Base-by-base conservation (phyloP, 2,888 invertebrate genomes). In the Eupeodes latifasciatus region DNA sequence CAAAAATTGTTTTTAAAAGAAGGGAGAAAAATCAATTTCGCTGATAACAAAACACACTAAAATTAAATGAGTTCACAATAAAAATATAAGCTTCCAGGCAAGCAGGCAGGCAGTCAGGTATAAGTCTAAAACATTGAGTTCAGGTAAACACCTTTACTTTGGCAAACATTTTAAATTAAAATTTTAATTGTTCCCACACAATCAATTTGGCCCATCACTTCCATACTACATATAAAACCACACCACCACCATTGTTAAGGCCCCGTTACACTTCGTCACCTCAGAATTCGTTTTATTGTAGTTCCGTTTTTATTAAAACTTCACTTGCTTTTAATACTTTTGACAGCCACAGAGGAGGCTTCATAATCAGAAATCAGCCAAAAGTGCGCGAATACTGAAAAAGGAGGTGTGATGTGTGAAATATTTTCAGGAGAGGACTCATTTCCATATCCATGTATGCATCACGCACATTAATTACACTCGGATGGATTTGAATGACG, bases 341-440 rank as follows among this genome's bases (percentile, higher is more conserved):
- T 62, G 69, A 75, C 82, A 81, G 64, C 59, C n/a, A 12, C 47
- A 47, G 12, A 9, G 10, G 2, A 9, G 10, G 11, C 47, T 10
- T 10, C 47, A 59, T n/a, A 40, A 40, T 40, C 34, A 16, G 14
- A 53, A 40, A 40, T 40, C 34, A 16, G 14, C 69, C 7, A 12
- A 40, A 69, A 19, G 19, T 5, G 40, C 40, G 40, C 40, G 5
- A 40, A 40, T 6, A 40, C 66, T 19, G 47, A 10, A 4, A 9
- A 40, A 40, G 47, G 44, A 77, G 84, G 84, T 80, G 84, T 81
- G 53, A 80, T 81, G 84, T 83, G 84, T 84, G 53, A 80, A 84
- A 77, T 61, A 80, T 79, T 86, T 27, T 76, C 59, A 62, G 55
- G 57, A 69, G 85, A 69, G 67, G 67, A 83, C 66, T 66, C 78